These are phyloP conservation scores for Microtus richardsoni DNA, from an alignment of 2,113 vertebrate species.

Conservation along the genomic window DNA sequence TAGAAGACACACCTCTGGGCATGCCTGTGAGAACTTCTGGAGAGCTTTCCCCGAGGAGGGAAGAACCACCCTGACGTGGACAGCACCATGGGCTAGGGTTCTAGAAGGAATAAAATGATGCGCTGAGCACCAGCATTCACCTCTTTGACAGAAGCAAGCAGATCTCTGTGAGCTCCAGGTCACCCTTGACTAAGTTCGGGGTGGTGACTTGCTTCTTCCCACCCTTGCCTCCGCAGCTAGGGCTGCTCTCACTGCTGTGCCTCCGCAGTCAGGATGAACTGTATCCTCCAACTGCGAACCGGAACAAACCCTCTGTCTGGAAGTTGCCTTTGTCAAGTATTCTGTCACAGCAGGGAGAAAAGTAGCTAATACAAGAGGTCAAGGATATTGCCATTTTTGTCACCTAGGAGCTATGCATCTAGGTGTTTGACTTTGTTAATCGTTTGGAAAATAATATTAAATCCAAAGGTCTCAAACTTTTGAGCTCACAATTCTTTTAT, in stretches of 20 bases:
- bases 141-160: not conserved
- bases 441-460: slow-evolving; percentile 37
- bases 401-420: not conserved
- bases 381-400: not conserved
- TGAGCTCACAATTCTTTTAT: slow-evolving; percentile 31
- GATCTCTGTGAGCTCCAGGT: too few relatives aligned
- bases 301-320: not conserved
- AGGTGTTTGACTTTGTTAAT: slow-evolving; percentile 17
- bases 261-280: too few relatives aligned
- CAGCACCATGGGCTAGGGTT: not conserved
- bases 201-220: too few relatives aligned
- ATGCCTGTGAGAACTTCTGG: not conserved
- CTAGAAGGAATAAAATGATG: not conserved
- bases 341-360: not conserved
- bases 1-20: not conserved
- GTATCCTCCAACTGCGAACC: not conserved
- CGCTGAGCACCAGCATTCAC: not conserved
- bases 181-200: not conserved
- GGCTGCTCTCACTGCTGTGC: not conserved
- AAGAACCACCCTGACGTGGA: not conserved
- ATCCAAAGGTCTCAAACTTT: slow-evolving; percentile 31
- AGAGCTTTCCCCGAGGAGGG: not conserved
- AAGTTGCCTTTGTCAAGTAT: not conserved
- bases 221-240: not conserved
- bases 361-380: not conserved